These are phyloP conservation scores for Rhizomys pruinosus DNA, from an alignment of 2,113 vertebrate genomes.

Conservation along the genomic window DNA sequence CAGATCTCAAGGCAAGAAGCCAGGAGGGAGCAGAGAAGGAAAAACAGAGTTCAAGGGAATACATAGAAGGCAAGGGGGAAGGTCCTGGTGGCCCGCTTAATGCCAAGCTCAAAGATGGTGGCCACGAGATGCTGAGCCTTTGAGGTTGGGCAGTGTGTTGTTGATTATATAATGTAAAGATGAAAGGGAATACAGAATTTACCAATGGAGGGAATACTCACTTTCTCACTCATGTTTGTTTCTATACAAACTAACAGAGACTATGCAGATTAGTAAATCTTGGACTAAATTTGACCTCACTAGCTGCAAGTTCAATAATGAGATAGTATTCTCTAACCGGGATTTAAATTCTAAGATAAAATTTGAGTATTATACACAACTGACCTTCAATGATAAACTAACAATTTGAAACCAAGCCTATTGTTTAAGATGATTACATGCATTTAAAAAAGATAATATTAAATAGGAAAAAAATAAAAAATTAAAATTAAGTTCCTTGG, in stretches of 20 bases:
- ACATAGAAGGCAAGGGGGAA: neutral
- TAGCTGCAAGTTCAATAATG: neutral
- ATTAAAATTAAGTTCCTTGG: neutral
- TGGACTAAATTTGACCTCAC: neutral
- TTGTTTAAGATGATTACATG: neutral
- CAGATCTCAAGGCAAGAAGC: neutral
- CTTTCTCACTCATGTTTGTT: neutral
- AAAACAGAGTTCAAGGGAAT: neutral
- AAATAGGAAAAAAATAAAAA: neutral
- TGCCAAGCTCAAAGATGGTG: neutral
- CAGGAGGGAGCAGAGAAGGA: neutral
- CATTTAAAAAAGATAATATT: neutral
- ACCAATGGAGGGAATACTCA: neutral
- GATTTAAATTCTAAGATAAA: conserved; percentile 8
- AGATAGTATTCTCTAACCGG: neutral
- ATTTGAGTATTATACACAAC: neutral
- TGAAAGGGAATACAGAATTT: neutral
- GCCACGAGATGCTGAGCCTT: neutral
- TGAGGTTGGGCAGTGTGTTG: neutral
- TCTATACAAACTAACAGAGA: neutral
- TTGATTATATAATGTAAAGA: neutral
- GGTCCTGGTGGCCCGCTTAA: neutral
- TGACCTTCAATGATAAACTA: conserved; percentile 32
- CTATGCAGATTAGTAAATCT: neutral
- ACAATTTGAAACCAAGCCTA: conserved; percentile 7